Percentiles rank a stretch among this genome's conserved stretches.
These are phyloP conservation scores for Diogma glabrata DNA, from an alignment of 2,888 invertebrate species.

Conservation along the genomic window DNA sequence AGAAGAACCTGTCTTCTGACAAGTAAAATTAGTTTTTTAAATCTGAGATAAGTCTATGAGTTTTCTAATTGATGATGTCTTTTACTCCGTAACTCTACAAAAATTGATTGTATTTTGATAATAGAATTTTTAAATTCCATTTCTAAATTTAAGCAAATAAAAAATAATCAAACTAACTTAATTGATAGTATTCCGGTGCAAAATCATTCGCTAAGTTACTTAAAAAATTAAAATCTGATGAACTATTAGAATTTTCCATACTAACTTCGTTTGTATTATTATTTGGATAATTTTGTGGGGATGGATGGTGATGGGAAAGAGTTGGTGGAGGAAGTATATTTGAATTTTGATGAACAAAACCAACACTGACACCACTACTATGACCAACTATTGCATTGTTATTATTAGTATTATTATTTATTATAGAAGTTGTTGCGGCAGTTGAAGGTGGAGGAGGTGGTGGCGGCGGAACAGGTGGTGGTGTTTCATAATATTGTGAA, in stretches of 20 bases:
- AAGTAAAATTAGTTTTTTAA: no score
- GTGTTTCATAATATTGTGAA: slow-evolving; percentile 21
- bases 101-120: no score
- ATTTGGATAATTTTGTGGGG: slow-evolving; percentile 38
- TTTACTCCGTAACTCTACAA: no score
- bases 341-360: background rate
- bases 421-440: slow-evolving; percentile 20
- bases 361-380: background rate
- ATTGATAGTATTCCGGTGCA: slow-evolving; percentile 75
- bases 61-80: no score
- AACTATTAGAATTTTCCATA: slow-evolving; percentile 77
- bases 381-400: background rate
- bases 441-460: slow-evolving; percentile 39
- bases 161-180: slow-evolving; percentile 33
- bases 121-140: background rate
- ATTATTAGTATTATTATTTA: slow-evolving; percentile 19
- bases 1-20: no score
- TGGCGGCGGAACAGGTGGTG: slow-evolving; percentile 41
- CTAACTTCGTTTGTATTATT: slow-evolving; percentile 28
- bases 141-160: background rate
- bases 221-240: slow-evolving; percentile 89
- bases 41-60: no score
- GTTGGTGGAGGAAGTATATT: slow-evolving; percentile 24
- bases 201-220: slow-evolving; percentile 88
- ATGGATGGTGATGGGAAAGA: slow-evolving; percentile 43